A percentile compares a stretch with the other conserved stretches of the same genome.
Evolutionary conservation across 2,888 invertebrate genomes (phyloP).

Genomic region (Mantis religiosa): DNA sequence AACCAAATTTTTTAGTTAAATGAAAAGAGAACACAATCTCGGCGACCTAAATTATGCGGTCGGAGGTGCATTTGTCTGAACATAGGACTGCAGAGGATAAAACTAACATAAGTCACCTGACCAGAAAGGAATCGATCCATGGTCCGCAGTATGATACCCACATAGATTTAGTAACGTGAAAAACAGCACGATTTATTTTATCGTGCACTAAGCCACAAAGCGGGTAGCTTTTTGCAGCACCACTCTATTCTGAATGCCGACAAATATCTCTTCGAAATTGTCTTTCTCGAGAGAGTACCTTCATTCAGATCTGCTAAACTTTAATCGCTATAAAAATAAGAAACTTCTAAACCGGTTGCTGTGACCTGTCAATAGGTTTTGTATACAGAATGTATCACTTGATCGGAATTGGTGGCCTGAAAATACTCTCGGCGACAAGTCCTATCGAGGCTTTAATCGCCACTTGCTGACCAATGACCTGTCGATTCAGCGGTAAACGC

Average conservation of each 20-base stretch:
- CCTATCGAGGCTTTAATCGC: neutral
- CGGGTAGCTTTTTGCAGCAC: neutral
- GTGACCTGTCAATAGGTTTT: neutral
- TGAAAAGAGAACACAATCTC: no score
- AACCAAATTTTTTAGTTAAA: no score
- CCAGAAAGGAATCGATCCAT: neutral
- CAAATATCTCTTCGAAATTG: neutral
- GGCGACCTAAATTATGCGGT: no score
- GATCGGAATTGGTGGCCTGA: neutral
- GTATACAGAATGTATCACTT: neutral
- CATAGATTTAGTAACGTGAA: neutral
- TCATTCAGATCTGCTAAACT: neutral
- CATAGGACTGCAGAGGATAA: neutral
- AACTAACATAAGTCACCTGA: neutral
- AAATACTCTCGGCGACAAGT: neutral
- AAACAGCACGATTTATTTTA: neutral
- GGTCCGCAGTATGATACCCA: neutral
- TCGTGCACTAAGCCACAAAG: neutral
- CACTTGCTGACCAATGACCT: neutral
- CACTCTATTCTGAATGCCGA: neutral
- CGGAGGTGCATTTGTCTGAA: neutral
- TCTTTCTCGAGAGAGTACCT: neutral
- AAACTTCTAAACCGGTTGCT: neutral
- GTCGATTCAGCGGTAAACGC: neutral
- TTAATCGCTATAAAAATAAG: neutral